A percentile compares a stretch with the other conserved stretches of the same genome.
Evolutionary conservation across 2,797 vertebrate species (phyloP).

Genomic region (Enteromius paludinosus): DNA sequence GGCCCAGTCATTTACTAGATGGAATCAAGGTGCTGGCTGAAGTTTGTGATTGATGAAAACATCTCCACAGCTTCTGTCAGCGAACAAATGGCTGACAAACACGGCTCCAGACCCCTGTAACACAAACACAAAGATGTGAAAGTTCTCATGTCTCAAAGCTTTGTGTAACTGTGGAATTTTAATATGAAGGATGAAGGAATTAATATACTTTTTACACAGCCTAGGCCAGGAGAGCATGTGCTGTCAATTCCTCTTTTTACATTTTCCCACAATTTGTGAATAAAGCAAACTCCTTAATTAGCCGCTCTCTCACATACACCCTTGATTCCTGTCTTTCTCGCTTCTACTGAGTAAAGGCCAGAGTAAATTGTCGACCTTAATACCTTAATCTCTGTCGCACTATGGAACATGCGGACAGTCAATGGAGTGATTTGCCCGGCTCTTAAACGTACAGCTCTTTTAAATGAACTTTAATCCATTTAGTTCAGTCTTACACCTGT

Average conservation of each 20-base stretch:
- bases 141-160: background rate
- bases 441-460: slow-evolving; percentile 23
- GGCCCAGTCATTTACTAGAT: slow-evolving; percentile 42
- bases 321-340: slow-evolving; percentile 28
- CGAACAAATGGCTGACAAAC: background rate
- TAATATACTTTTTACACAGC: slow-evolving; percentile 38
- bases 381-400: slow-evolving; percentile 45
- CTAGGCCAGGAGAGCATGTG: background rate
- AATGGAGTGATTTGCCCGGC: slow-evolving; percentile 3
- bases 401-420: slow-evolving; percentile 22
- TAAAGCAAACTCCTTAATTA: slow-evolving; percentile 40
- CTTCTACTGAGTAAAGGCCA: slow-evolving; percentile 19
- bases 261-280: slow-evolving; percentile 17
- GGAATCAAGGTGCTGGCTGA: slow-evolving; percentile 2
- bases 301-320: slow-evolving; percentile 11
- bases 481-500: slow-evolving; percentile 28
- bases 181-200: slow-evolving; percentile 31
- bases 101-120: slow-evolving; percentile 23
- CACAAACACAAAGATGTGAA: slow-evolving; percentile 28
- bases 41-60: slow-evolving; percentile 49
- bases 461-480: slow-evolving; percentile 52
- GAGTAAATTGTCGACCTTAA: slow-evolving; percentile 37
- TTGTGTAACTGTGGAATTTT: slow-evolving; percentile 3
- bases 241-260: slow-evolving; percentile 26
- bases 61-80: slow-evolving; percentile 17